These are phyloP conservation scores for Glandiceps talaboti DNA, from an alignment of 53 echinoderm and acorn worm species.

Conservation along the genomic window DNA sequence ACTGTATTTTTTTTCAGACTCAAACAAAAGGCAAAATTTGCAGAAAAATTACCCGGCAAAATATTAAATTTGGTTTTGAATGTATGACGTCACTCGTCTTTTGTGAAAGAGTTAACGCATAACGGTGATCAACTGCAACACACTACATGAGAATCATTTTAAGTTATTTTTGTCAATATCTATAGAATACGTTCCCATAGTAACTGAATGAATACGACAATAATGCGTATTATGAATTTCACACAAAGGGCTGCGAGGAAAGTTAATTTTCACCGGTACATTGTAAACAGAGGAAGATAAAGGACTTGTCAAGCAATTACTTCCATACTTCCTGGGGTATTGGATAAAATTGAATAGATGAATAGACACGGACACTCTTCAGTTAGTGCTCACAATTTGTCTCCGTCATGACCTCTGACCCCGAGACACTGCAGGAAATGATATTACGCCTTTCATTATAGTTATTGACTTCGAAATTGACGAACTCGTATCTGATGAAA, in stretches of 20 bases:
- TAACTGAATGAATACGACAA: not conserved
- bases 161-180: not conserved
- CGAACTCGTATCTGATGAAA: too few relatives aligned
- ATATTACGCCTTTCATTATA: not conserved
- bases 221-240: not conserved
- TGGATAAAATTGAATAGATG: not conserved
- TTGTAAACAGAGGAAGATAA: not conserved
- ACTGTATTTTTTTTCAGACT: too few relatives aligned
- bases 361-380: not conserved
- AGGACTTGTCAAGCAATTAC: not conserved
- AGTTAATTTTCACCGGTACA: not conserved
- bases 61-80: not conserved
- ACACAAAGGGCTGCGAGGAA: not conserved
- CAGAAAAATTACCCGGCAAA: not conserved
- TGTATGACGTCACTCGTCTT: not conserved
- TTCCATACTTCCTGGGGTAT: not conserved
- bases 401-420: not conserved
- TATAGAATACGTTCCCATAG: not conserved
- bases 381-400: not conserved
- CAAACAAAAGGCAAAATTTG: not conserved
- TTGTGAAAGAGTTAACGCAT: not conserved
- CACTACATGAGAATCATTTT: not conserved
- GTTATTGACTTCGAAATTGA: not conserved
- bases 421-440: not conserved
- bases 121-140: not conserved